Base-by-base conservation (phyloP, 2,888 invertebrate species). In the Ferrisia virgata region DNA sequence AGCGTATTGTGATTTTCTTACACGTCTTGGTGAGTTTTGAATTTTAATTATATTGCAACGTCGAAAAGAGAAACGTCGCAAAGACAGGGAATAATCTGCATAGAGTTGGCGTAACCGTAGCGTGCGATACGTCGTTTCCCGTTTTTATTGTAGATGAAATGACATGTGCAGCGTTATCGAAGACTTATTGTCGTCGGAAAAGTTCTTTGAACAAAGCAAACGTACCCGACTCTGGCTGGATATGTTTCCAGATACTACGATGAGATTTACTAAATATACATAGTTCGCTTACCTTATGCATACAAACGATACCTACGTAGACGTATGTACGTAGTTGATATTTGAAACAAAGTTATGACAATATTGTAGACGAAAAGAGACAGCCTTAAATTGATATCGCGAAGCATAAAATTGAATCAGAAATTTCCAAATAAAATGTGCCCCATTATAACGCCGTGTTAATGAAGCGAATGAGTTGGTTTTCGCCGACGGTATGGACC, bases 1-100 rank as follows among this genome's bases (percentile, higher is more conserved):
- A n/a, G n/a, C n/a, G n/a, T n/a, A n/a, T n/a, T n/a, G n/a, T 69
- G 72, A 76, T 76, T 76, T n/a, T 36, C 72, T 76, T 76, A 36
- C 53, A 53, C 36, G 36, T 76, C 31, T 9, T 36, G 2, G n/a
- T 8, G n/a, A 36, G 72, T 18, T 76, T 76, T 76, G 72, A 76
- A 76, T 76, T 76, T 76, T 76, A 76, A 76, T 76, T 76, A 76
- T 15, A 15, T 53, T n/a, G 72, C 4, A 1, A 11, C 9, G 6
- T 11, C 13, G 40, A 9, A 11, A 40, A 40, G 5, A 13, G 36
- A 3, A 8, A 36, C 5, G 36, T 6, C 40, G 22, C 18, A 11
- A 18, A 36, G 53, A 53, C 53, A 9, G 15, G 18, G 28, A 76
- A 76, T 76, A 76, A 76, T 76, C 72, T 76, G 36, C 72, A 33